Base-by-base conservation (phyloP, 53 echinoderm and acorn worm species). In the Antedon mediterranea region DNA sequence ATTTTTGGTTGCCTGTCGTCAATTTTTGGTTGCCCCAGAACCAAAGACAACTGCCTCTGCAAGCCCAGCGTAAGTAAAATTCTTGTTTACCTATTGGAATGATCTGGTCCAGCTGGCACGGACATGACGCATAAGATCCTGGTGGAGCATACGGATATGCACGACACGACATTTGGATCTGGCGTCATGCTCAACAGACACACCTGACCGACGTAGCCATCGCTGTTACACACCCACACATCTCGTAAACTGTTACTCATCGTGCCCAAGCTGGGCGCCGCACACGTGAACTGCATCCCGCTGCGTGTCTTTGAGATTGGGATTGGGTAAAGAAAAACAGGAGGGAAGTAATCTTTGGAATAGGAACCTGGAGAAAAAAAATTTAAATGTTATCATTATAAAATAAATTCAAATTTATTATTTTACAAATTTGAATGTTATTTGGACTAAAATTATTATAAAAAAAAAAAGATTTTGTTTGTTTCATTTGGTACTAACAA, bases 281-380 rank as follows among this genome's bases (percentile, higher is more conserved):
- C 95, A 71, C 95, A 95, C 43, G 95, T 89, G 84, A 95, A 95
- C 88, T 95, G 95, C 95, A 95, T 95, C 27, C 95, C 95, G 29
- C 95, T 95, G 0, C 95, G 81, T 0, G 95, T 95, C 89, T 95
- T 95, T 87, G 91, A 92, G 77, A 93, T 93, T 7, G 93, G 93
- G 70, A 93, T 93, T n/a, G 95, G 91, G 83, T 91, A 87, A 34
- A 95, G 87, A 84, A 95, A 95, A 34, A 89, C 80, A 0, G 95
- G 95, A 20, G 95, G 95, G 84, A 95, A 95, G 74, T 89, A 87
- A 79, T 95, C 91, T 78, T 91, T 87, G 32, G 95, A 95, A 79
- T 85, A 84, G 27, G 93, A 91, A 87, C 91, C 95, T 95, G 81
- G 27, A 71, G 71, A 30, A 32, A 29, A 73, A 32, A 33, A n/a